Evolutionary conservation across 2,797 vertebrate genomes (phyloP).

Genomic region (Eulemur rubriventer): DNA sequence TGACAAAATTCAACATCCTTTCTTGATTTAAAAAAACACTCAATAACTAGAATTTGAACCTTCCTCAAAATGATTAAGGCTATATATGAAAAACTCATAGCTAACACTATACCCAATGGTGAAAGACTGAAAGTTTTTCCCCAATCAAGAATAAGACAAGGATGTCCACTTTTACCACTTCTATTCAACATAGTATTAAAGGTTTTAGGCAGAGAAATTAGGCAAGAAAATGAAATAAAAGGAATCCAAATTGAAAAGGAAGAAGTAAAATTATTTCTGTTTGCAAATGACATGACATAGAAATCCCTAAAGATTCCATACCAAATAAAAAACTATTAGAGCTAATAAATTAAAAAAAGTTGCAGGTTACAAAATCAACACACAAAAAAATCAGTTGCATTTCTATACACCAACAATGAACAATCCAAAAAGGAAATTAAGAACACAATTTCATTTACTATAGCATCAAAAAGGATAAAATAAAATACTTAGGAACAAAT

Average conservation of each 20-base stretch:
- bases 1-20: not conserved
- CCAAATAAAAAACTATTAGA: no score
- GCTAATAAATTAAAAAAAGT: not conserved
- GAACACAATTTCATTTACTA: not conserved
- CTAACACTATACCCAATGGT: not conserved
- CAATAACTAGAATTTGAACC: not conserved
- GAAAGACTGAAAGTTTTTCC: not conserved
- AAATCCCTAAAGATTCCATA: not conserved
- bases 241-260: not conserved
- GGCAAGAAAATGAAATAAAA: not conserved
- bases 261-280: not conserved
- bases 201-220: not conserved
- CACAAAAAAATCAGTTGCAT: not conserved
- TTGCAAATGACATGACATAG: not conserved
- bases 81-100: not conserved
- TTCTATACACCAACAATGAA: not conserved
- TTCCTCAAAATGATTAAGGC: not conserved
- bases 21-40: not conserved
- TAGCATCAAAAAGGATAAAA: not conserved
- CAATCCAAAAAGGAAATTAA: not conserved
- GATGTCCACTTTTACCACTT: not conserved
- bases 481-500: not conserved
- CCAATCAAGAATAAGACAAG: not conserved
- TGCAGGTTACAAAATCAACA: not conserved
- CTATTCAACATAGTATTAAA: not conserved